Percentiles rank a stretch among this genome's conserved stretches.
Conservation (phyloP, 2,888 invertebrate genomes). For the Arge pagana region DNA sequence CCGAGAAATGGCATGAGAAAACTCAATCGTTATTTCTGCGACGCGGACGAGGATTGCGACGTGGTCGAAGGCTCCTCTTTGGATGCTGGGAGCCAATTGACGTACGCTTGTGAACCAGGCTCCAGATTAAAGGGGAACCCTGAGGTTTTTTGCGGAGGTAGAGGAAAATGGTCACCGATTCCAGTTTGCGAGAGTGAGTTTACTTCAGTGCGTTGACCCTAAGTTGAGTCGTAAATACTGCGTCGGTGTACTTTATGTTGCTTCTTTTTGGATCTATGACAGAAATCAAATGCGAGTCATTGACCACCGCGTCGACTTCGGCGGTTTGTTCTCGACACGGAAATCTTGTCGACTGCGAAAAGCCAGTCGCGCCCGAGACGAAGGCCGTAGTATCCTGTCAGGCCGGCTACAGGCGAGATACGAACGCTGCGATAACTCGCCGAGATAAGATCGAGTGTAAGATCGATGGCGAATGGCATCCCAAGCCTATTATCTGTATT, state of each 20-base stretch:
- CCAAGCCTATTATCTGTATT: conserved; percentile 48
- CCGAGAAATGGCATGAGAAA: conserved; percentile 45
- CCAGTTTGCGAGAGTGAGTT: conserved; percentile 45
- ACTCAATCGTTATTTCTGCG: conserved; percentile 41
- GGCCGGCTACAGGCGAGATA: conserved; percentile 41
- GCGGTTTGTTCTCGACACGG: background rate
- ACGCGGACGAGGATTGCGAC: conserved; percentile 36
- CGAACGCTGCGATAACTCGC: conserved; percentile 23
- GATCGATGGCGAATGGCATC: conserved; percentile 46
- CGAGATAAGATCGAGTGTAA: conserved; percentile 49
- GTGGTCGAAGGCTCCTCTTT: conserved; percentile 28
- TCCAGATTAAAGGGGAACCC: conserved; percentile 36
- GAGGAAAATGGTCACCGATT: conserved; percentile 43
- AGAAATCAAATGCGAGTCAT: background rate
- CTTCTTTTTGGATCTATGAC: too few species aligned
- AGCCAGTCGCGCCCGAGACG: conserved; percentile 38
- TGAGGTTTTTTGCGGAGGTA: conserved; percentile 40
- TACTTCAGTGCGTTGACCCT: too few species aligned
- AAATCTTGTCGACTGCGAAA: conserved; percentile 40
- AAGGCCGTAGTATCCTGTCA: conserved; percentile 40
- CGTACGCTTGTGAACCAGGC: conserved; percentile 46
- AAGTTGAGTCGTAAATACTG: too few species aligned
- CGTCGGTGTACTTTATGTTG: too few species aligned
- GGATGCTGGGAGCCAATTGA: conserved; percentile 41
- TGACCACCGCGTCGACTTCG: background rate